Evolutionary conservation across 2,888 invertebrate genomes (phyloP).

Genomic region (Diarsia mendica): DNA sequence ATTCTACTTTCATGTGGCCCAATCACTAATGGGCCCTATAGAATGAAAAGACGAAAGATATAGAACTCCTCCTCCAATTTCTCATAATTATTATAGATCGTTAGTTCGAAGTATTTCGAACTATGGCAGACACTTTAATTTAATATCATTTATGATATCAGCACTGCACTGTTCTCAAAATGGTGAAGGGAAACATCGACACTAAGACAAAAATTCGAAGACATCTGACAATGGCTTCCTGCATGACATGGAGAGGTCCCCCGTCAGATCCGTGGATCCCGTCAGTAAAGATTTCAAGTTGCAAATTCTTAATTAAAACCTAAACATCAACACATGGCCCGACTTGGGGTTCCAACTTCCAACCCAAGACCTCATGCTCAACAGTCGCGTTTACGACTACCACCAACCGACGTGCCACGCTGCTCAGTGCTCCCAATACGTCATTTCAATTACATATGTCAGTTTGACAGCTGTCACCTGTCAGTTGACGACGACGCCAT

Average conservation of each 20-base stretch:
- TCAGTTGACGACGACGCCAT: constrained; percentile 21
- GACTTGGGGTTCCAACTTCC: too few relatives aligned
- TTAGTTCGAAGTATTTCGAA: too few relatives aligned
- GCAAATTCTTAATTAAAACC: neutral
- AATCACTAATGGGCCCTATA: too few relatives aligned
- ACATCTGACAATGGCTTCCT: too few relatives aligned
- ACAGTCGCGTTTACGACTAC: neutral
- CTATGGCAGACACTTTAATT: neutral
- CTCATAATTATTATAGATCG: too few relatives aligned
- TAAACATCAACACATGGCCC: neutral
- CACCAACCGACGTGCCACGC: neutral
- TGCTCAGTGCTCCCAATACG: constrained; percentile 2
- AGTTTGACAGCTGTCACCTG: constrained; percentile 53
- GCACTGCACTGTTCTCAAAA: neutral
- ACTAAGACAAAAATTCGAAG: too few relatives aligned
- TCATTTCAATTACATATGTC: constrained; percentile 19
- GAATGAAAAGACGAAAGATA: too few relatives aligned
- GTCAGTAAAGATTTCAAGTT: too few relatives aligned
- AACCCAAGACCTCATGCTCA: neutral
- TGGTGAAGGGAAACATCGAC: neutral
- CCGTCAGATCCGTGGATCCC: too few relatives aligned
- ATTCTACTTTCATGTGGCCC: too few relatives aligned
- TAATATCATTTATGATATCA: neutral
- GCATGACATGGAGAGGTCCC: too few relatives aligned
- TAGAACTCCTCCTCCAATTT: too few relatives aligned